A percentile compares a stretch with the other conserved stretches of the same genome.
These are phyloP conservation scores for Apamea epomidion DNA, from an alignment of 2,888 invertebrate genomes.

Conservation along the genomic window DNA sequence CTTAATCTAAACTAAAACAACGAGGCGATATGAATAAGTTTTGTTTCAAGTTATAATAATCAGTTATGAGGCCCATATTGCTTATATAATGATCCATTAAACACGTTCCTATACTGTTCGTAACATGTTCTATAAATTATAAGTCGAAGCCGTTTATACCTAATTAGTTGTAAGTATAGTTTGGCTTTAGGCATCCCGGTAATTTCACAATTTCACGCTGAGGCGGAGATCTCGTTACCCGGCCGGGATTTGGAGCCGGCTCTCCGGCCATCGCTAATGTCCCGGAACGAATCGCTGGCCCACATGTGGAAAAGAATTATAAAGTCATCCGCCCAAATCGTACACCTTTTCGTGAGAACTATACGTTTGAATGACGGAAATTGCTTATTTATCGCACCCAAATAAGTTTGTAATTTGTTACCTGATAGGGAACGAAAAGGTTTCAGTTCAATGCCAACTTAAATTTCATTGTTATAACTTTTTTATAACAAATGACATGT, in stretches of 20 bases:
- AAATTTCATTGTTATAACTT: background rate
- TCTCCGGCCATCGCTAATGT: slow-evolving; percentile 84
- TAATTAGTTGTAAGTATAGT: slow-evolving; percentile 69
- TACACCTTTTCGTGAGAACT: slow-evolving; percentile 82
- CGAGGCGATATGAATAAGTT: background rate
- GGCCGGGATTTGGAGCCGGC: slow-evolving; percentile 80
- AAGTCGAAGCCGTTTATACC: slow-evolving; percentile 39
- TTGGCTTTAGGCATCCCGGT: slow-evolving; percentile 78
- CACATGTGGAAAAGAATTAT: slow-evolving; percentile 88
- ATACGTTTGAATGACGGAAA: slow-evolving; percentile 75
- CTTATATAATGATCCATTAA: slow-evolving; percentile 5
- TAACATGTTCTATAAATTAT: background rate
- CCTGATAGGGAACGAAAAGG: slow-evolving; percentile 16
- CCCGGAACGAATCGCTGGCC: slow-evolving; percentile 84
- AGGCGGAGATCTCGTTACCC: slow-evolving; percentile 86
- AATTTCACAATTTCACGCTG: slow-evolving; percentile 89
- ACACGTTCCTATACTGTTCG: background rate
- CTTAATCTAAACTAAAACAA: background rate
- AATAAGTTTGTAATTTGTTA: slow-evolving; percentile 48
- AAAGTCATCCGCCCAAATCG: slow-evolving; percentile 79
- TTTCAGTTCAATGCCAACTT: slow-evolving; percentile 21
- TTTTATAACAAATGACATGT: slow-evolving; percentile 25
- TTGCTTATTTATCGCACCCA: slow-evolving; percentile 74
- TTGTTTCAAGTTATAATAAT: background rate
- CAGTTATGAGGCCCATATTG: background rate